Evolutionary conservation across 2,797 vertebrate genomes (phyloP), one percentile per base, ranked within the genome.

Genomic region (Acestrorhynchus altus): DNA sequence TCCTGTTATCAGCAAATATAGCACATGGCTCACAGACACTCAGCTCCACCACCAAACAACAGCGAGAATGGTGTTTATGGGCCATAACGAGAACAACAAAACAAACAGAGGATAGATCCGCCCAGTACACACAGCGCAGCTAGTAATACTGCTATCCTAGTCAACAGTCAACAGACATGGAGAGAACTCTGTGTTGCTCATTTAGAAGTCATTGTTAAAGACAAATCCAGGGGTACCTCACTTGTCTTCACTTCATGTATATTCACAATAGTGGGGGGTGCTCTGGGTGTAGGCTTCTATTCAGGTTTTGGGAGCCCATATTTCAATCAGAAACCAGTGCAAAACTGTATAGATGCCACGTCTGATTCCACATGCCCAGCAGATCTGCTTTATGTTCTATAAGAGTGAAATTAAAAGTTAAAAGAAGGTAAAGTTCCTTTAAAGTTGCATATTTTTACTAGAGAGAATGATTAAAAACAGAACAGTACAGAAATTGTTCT

Each of bases 1-100:
- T 94, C 92, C 91, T 87, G 90, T 94, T 94, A 94, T 94, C 93
- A 92, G 91, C 90, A 93, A 93, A 94, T 92, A 92, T 92, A 92
- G 90, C 91, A 93, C 92, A 92, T 92, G 90, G 90, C 87, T 80
- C 81, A 77, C 82, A 84, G 82, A 81, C 82, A 73, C 73, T 82
- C 47, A 16, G 42, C 77, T 79, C 60, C 69, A 77, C 63, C 76
- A 86, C 80, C 74, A 77, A 77, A 74, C 83, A 74, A 16, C 22
- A 54, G 12, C n/a, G 16, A 69, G 44, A 72, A 89, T 86, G 69
- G 86, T 92, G 90, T 92, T 92, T 90, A 92, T 83, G 84, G 89
- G 87, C 57, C 84, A 88, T 79, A 91, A 88, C 87, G 86, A 91
- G 86, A 91, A 90, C 88, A 92, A 91, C 90, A 90, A 89, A 92